Percentiles rank a stretch among this genome's conserved stretches.
Evolutionary conservation across 2,797 vertebrate genomes (phyloP).

Genomic region (Euphonia xanthogaster): DNA sequence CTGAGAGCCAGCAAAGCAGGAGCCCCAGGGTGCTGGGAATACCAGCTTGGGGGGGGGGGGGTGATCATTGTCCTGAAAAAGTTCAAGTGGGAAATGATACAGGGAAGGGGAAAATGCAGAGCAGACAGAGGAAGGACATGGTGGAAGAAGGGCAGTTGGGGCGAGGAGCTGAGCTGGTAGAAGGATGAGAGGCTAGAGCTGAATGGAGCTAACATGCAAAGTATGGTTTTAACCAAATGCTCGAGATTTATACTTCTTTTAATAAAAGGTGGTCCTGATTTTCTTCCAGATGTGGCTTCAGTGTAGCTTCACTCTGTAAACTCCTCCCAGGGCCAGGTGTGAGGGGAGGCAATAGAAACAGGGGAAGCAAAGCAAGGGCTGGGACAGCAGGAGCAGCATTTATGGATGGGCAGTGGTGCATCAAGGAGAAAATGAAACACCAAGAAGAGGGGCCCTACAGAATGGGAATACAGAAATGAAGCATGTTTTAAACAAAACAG

Average conservation of each 20-base stretch:
- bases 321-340: neutral
- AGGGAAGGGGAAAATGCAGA: neutral
- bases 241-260: neutral
- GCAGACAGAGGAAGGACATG: rapidly evolving
- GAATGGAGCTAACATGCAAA: neutral
- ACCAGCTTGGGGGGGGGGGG: neutral
- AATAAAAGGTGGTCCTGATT: neutral
- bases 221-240: neutral
- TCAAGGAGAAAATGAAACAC: neutral
- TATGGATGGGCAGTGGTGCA: neutral
- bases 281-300: neutral
- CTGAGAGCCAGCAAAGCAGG: neutral
- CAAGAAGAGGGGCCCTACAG: neutral
- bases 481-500: neutral
- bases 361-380: neutral
- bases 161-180: neutral
- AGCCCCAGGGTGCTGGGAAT: neutral
- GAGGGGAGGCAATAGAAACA: neutral
- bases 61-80: neutral
- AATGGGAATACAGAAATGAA: neutral
- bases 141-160: neutral
- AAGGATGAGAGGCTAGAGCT: neutral
- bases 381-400: neutral
- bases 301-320: neutral
- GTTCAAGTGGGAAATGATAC: neutral